A percentile compares a stretch with the other conserved stretches of the same genome.
Conservation (phyloP, 1,140 invertebrate species). For the Bombus haemorrhoidalis region DNA sequence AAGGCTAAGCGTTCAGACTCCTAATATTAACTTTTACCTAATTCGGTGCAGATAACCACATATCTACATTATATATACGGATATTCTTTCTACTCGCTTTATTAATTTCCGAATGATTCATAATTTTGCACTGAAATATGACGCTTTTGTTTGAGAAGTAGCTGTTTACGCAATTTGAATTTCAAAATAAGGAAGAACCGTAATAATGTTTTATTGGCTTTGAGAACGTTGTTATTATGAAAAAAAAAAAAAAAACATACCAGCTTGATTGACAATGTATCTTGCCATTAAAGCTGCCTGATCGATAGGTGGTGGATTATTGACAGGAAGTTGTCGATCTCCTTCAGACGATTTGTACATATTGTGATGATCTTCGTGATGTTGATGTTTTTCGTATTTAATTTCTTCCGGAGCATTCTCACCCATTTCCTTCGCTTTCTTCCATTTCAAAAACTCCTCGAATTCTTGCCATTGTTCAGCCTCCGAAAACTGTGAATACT, state of each 20-base stretch:
- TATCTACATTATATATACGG: conserved; percentile 14
- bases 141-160: neutral
- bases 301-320: conserved; percentile 33
- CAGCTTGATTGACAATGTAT: conserved; percentile 64
- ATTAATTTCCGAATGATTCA: neutral
- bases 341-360: neutral
- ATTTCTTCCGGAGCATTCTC: neutral
- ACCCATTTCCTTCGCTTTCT: neutral
- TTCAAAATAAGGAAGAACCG: no score
- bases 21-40: conserved; percentile 34
- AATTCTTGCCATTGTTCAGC: conserved; percentile 48
- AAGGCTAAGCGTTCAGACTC: neutral
- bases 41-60: neutral
- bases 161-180: neutral
- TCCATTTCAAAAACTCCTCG: conserved; percentile 42
- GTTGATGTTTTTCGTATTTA: neutral
- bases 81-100: neutral
- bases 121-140: neutral
- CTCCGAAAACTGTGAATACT: neutral
- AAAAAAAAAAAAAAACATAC: conserved; percentile 37
- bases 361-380: neutral
- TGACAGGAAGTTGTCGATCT: no score
- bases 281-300: conserved; percentile 53
- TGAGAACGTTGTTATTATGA: neutral
- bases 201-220: neutral